Evolutionary conservation across 30 jellyfish, hydroid and myxozoan species (phyloP).

Genomic region (Aurelia sp.): DNA sequence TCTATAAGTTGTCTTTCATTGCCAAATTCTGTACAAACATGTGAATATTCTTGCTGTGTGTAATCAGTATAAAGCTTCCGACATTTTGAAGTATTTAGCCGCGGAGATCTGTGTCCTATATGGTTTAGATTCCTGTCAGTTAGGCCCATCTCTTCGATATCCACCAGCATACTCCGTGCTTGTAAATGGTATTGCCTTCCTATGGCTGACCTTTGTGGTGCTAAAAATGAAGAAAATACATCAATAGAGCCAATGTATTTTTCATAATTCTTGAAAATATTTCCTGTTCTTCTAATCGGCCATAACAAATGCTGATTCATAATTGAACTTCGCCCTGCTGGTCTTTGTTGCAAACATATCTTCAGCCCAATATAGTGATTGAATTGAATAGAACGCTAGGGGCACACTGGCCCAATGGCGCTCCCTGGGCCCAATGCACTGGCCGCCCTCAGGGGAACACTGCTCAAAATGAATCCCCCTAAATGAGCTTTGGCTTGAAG

Average conservation of each 20-base stretch:
- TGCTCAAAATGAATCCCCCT: no score
- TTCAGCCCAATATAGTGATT: not conserved
- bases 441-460: no score
- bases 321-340: not conserved
- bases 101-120: not conserved
- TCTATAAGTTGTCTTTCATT: constrained; percentile 35
- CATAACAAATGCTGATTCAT: constrained; percentile 57
- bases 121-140: not conserved
- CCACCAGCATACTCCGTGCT: constrained; percentile 19
- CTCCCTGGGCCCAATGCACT: no score
- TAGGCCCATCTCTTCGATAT: constrained; percentile 51
- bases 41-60: constrained; percentile 10
- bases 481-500: no score
- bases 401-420: not conserved
- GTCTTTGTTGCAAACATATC: not conserved
- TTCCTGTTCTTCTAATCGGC: constrained; percentile 23
- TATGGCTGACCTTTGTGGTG: not conserved
- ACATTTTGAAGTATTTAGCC: not conserved
- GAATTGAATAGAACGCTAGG: not conserved
- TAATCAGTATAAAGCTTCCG: constrained; percentile 7
- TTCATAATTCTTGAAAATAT: constrained; percentile 1
- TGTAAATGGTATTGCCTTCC: not conserved
- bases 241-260: not conserved
- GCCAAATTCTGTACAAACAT: not conserved
- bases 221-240: constrained; percentile 20